Percentiles rank a stretch among this genome's conserved stretches.
Evolutionary conservation across 2,888 invertebrate genomes (phyloP).

Genomic region (Lydus trimaculatus): DNA sequence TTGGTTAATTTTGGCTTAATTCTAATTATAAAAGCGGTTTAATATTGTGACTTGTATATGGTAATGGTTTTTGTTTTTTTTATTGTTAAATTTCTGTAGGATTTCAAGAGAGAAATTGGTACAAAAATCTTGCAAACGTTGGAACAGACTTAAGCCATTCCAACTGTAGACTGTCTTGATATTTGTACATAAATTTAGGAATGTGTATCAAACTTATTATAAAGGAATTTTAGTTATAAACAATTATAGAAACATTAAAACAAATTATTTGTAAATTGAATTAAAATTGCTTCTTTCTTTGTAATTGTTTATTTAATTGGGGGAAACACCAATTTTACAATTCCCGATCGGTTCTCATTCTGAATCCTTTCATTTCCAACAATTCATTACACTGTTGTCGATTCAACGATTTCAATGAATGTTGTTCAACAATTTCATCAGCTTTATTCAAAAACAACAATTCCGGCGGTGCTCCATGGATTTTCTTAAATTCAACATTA

Average conservation of each 20-base stretch:
- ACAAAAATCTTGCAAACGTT: background rate
- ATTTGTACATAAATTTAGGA: background rate
- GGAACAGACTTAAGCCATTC: background rate
- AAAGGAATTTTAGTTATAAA: background rate
- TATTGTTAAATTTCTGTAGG: background rate
- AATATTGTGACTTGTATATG: background rate
- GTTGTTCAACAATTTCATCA: conserved; percentile 70
- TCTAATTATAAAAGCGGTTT: background rate
- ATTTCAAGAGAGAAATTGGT: background rate
- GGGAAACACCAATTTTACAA: conserved; percentile 8
- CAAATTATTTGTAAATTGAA: background rate
- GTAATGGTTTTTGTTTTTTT: background rate
- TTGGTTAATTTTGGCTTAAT: conserved; percentile 90
- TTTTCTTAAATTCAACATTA: conserved; percentile 70
- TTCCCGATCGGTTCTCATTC: conserved; percentile 47
- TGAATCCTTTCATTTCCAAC: conserved; percentile 68
- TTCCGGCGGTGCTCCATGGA: conserved; percentile 71
- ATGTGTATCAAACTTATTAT: background rate
- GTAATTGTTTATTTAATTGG: background rate
- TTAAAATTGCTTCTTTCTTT: background rate
- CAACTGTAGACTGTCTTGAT: background rate
- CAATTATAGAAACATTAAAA: background rate
- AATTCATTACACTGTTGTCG: conserved; percentile 74
- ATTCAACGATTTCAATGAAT: conserved; percentile 65
- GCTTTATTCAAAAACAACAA: conserved; percentile 66